Conservation (phyloP, 2,797 vertebrate genomes). For the Heterohyrax brucei region DNA sequence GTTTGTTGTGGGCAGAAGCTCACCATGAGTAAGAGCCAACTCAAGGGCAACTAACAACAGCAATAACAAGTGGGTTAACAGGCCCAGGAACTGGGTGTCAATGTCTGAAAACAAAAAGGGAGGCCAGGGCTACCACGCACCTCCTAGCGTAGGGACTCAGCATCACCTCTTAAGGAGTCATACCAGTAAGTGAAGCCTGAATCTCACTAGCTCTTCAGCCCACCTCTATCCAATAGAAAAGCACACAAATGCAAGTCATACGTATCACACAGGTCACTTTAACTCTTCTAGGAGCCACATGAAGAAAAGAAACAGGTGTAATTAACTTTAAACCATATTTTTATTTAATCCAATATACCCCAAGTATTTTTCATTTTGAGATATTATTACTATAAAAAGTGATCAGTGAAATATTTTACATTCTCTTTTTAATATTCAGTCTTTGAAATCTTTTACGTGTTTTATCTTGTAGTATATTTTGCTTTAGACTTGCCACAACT, state of each 20-base stretch:
- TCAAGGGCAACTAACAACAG: no score
- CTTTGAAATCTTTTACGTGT: background rate
- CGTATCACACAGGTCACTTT: background rate
- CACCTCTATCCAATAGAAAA: background rate
- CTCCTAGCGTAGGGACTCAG: background rate
- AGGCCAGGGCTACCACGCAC: background rate
- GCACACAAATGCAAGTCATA: background rate
- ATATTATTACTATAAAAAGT: slow-evolving; percentile 12
- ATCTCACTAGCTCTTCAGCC: background rate
- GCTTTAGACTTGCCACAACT: background rate
- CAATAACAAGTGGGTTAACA: no score
- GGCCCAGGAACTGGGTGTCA: background rate
- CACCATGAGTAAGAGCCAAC: no score
- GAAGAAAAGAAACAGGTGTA: slow-evolving; percentile 16
- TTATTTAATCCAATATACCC: slow-evolving; percentile 4
- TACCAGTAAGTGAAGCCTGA: background rate
- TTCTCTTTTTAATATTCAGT: background rate
- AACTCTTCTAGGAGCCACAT: background rate
- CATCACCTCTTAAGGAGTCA: background rate
- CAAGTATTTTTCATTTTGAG: background rate
- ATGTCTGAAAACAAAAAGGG: background rate
- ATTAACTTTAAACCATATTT: slow-evolving; percentile 9
- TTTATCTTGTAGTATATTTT: background rate
- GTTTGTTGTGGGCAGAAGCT: background rate
- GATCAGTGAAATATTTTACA: background rate